Evolutionary conservation across 2,888 invertebrate genomes (phyloP).

Genomic region (Andrena marginata): DNA sequence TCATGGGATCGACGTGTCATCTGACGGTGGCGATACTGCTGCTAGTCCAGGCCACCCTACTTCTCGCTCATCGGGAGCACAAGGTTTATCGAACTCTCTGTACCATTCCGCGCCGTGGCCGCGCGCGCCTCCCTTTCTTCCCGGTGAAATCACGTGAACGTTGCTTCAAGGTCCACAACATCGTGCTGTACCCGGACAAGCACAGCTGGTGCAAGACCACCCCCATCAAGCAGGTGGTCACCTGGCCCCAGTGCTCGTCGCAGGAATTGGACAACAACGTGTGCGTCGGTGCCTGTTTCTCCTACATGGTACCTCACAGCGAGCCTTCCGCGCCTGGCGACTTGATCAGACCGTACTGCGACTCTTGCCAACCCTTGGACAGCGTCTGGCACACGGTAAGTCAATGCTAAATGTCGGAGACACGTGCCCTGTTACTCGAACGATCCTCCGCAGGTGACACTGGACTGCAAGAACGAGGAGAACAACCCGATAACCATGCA

Average conservation of each 20-base stretch:
- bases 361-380: slow-evolving; percentile 89
- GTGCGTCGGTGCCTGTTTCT: slow-evolving; percentile 90
- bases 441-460: slow-evolving; percentile 86
- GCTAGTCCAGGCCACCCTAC: slow-evolving; percentile 72
- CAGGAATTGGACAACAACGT: slow-evolving; percentile 90
- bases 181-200: slow-evolving; percentile 89
- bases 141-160: slow-evolving; percentile 10
- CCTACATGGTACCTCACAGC: slow-evolving; percentile 89
- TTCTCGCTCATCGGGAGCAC: slow-evolving; percentile 82
- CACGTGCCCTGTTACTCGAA: too few relatives aligned
- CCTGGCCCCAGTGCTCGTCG: slow-evolving; percentile 88
- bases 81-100: slow-evolving; percentile 76
- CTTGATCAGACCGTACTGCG: slow-evolving; percentile 88
- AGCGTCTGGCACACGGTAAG: slow-evolving; percentile 89
- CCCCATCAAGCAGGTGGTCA: slow-evolving; percentile 89
- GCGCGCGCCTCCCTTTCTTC: too few relatives aligned
- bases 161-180: slow-evolving; percentile 88
- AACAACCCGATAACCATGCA: slow-evolving; percentile 86
- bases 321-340: slow-evolving; percentile 89
- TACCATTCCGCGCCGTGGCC: neutral
- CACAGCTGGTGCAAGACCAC: slow-evolving; percentile 91
- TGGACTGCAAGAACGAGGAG: slow-evolving; percentile 87
- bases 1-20: slow-evolving; percentile 77
- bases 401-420: neutral
- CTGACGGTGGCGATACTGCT: slow-evolving; percentile 73